Evolutionary conservation across 2,888 invertebrate genomes (phyloP), one percentile per base, ranked within the genome.

Genomic region (Steinernema hermaphroditum): DNA sequence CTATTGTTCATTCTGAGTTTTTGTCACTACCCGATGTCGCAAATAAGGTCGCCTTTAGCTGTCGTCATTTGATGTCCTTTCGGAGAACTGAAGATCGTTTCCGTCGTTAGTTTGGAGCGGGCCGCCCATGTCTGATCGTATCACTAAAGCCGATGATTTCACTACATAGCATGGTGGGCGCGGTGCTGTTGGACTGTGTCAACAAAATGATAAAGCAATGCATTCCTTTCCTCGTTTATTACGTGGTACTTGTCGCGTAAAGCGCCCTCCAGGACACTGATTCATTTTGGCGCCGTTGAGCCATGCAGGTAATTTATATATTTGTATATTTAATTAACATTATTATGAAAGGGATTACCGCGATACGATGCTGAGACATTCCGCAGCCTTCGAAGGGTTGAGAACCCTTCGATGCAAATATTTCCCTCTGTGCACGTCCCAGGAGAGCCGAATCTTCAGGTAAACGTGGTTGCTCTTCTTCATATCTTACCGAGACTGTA

Each of bases 191-290:
- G 16, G 29, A 29, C 62, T 62, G 29, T 32, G 62, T 62, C 62
- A 62, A 62, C 62, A 62, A 14, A 62, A 24, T 29, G 62, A 62
- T 62, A 62, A 62, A 62, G 62, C 27, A 62, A 27, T n/a, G 62
- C 62, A 62, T 62, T 62, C 62, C 27, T 29, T 62, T 29, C 19
- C 62, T 29, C 29, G 16, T 24, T 32, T 32, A 29, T 29, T 32
- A 29, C 16, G 62, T 14, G 62, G 62, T 62, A 32, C 62, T 54
- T 24, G 62, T 27, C 62, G 62, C 62, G 62, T 62, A 62, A 62
- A 62, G 62, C 62, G 62, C 16, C 32, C 32, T 16, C 29, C 19
- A 8, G 16, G 16, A 6, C 62, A 62, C 34, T 62, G 62, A 62
- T 62, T 62, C 62, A 62, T 32, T 29, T 1, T 16, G 62, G 14